These are phyloP conservation scores for Ennomos erosarius DNA, from an alignment of 2,888 invertebrate genomes.

Conservation along the genomic window DNA sequence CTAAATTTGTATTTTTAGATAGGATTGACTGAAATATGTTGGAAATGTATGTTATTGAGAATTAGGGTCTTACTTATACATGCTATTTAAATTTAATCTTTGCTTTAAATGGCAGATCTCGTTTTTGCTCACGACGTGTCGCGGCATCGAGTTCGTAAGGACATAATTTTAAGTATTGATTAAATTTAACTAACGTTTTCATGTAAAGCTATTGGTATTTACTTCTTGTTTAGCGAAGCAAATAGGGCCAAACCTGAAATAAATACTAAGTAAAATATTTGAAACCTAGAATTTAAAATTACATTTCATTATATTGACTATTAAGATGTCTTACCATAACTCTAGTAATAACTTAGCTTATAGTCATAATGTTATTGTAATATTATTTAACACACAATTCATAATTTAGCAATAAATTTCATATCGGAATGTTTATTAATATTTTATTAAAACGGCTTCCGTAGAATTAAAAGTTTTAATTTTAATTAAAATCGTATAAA, in stretches of 20 bases:
- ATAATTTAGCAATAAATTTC: constrained; percentile 57
- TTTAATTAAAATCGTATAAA: constrained; percentile 19
- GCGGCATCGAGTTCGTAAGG: no score
- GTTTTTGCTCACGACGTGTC: no score
- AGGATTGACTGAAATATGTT: constrained; percentile 34
- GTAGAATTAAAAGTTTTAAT: constrained; percentile 42
- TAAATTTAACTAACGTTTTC: no score
- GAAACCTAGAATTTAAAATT: constrained; percentile 22
- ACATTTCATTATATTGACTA: constrained; percentile 37
- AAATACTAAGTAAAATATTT: constrained; percentile 13
- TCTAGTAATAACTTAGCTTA: constrained; percentile 54
- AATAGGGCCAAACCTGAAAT: constrained; percentile 10
- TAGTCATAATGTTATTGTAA: constrained; percentile 57
- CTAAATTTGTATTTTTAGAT: constrained; percentile 22
- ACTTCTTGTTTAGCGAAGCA: constrained; percentile 16
- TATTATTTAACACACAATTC: constrained; percentile 67
- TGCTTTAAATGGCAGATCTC: no score
- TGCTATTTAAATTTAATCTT: no score
- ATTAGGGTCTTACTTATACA: no score
- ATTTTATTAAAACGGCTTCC: constrained; percentile 63
- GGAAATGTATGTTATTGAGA: constrained; percentile 20
- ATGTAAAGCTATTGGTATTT: constrained; percentile 21
- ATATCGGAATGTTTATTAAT: constrained; percentile 57
- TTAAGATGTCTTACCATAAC: constrained; percentile 68
- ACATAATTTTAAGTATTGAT: no score